Evolutionary conservation across 64 coral and sea anemone species (phyloP).

Genomic region (Platygyra sinensis): DNA sequence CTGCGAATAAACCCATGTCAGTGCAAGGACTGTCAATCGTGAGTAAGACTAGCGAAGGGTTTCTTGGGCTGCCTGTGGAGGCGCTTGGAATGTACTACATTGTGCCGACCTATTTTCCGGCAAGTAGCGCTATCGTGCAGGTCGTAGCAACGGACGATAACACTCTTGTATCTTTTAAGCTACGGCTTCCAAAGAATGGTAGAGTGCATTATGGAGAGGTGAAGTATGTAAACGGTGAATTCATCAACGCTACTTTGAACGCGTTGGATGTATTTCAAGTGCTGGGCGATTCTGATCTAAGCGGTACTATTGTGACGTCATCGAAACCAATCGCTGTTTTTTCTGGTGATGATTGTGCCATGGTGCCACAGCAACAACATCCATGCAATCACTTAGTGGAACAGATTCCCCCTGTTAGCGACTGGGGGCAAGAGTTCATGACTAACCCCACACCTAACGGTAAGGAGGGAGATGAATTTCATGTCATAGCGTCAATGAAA

Average conservation of each 20-base stretch:
- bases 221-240: slow-evolving; percentile 30
- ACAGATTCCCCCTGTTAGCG: slow-evolving; percentile 64
- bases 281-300: slow-evolving; percentile 40
- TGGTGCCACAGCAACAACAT: slow-evolving; percentile 3
- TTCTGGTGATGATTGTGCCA: slow-evolving; percentile 81
- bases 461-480: slow-evolving; percentile 47
- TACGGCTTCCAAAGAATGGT: slow-evolving; percentile 12
- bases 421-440: slow-evolving; percentile 73
- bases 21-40: slow-evolving; percentile 27
- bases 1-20: slow-evolving; percentile 8
- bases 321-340: slow-evolving; percentile 76
- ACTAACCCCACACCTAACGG: slow-evolving; percentile 62
- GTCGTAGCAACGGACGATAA: slow-evolving; percentile 43
- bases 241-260: slow-evolving; percentile 23
- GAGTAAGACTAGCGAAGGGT: slow-evolving; percentile 22
- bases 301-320: slow-evolving; percentile 65
- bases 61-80: slow-evolving; percentile 56
- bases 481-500: slow-evolving; percentile 61
- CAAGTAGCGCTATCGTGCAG: slow-evolving; percentile 26
- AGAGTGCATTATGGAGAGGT: neutral
- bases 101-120: slow-evolving; percentile 26
- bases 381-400: slow-evolving; percentile 79
- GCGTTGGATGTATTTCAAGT: slow-evolving; percentile 64
- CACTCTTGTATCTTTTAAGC: slow-evolving; percentile 32
- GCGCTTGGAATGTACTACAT: slow-evolving; percentile 42